Percentiles rank a stretch among this genome's conserved stretches.
phyloP scores from a whole-genome alignment of 2,888 invertebrate genomes.

The Oxytorus armatus region DNA sequence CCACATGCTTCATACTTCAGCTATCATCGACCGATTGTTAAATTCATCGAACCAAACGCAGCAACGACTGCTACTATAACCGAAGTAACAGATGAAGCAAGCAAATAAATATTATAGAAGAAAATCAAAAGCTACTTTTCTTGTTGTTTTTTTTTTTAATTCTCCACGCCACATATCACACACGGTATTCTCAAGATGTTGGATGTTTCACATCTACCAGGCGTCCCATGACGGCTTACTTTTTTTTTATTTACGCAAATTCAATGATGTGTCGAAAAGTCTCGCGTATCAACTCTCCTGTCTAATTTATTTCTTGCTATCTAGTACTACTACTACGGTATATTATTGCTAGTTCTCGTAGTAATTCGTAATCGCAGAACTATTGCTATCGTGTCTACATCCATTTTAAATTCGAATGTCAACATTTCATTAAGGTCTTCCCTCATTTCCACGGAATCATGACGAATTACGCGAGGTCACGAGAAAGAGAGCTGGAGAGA shows the following conservation, averaged over 20 bases:
- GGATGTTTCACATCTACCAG: too few species aligned
- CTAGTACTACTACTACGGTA: not conserved
- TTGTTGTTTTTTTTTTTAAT: too few species aligned
- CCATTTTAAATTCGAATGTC: conserved; percentile 19
- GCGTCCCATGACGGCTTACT: not conserved
- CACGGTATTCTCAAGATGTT: too few species aligned
- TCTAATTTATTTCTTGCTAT: not conserved
- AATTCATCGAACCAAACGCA: too few species aligned
- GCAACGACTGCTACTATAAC: too few species aligned
- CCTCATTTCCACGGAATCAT: conserved; percentile 28
- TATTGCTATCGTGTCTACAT: not conserved
- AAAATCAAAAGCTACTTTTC: too few species aligned
- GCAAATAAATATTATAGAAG: too few species aligned
- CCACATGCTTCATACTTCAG: too few species aligned
- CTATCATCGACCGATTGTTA: too few species aligned
- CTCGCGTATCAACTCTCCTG: not conserved
- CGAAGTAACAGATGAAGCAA: too few species aligned
- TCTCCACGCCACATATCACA: too few species aligned
- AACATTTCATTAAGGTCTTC: conserved; percentile 15
- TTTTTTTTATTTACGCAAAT: not conserved
- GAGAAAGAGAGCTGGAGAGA: too few species aligned
- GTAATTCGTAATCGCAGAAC: conserved; percentile 1
- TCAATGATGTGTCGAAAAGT: not conserved
- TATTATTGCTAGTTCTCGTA: not conserved
- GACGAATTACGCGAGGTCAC: not conserved